phyloP scores from a whole-genome alignment of 2,888 invertebrate genomes.

The Hybos culiciformis region DNA sequence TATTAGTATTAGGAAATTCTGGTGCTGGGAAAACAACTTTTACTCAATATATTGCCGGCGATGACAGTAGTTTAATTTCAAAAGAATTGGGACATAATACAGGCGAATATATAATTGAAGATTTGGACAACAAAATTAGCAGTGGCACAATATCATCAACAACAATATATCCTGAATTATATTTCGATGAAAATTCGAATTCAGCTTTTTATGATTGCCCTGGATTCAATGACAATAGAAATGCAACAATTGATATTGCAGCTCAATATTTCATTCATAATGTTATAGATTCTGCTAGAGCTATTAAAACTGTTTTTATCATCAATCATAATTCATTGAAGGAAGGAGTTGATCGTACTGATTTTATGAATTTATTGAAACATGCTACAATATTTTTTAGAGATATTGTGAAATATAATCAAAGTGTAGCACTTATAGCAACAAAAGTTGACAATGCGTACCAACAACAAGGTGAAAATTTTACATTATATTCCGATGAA shows the following conservation, averaged over 20 bases:
- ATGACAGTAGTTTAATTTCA: conserved; percentile 3
- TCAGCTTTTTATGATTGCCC: conserved; percentile 14
- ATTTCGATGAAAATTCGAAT: conserved; percentile 4
- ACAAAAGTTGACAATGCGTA: conserved; percentile 12
- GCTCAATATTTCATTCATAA: conserved; percentile 13
- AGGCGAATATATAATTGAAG: conserved; percentile 7
- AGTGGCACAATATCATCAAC: background rate
- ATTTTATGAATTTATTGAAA: conserved; percentile 9
- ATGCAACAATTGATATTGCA: conserved; percentile 10
- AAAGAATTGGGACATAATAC: conserved; percentile 4
- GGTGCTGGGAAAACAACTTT: background rate
- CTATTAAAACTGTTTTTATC: conserved; percentile 12
- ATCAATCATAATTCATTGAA: conserved; percentile 8
- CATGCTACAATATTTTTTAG: conserved; percentile 8
- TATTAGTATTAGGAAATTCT: background rate
- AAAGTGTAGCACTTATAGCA: conserved; percentile 11
- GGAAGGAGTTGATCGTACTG: conserved; percentile 8
- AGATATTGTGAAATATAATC: conserved; percentile 5
- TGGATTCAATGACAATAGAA: conserved; percentile 15
- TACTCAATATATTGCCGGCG: background rate
- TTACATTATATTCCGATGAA: conserved; percentile 1
- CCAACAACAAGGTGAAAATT: background rate
- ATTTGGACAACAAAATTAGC: background rate
- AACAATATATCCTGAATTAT: conserved; percentile 5
- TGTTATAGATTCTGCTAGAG: conserved; percentile 6